phyloP scores from a whole-genome alignment of 2,113 vertebrate genomes.

The Austrofundulus limnaeus region DNA sequence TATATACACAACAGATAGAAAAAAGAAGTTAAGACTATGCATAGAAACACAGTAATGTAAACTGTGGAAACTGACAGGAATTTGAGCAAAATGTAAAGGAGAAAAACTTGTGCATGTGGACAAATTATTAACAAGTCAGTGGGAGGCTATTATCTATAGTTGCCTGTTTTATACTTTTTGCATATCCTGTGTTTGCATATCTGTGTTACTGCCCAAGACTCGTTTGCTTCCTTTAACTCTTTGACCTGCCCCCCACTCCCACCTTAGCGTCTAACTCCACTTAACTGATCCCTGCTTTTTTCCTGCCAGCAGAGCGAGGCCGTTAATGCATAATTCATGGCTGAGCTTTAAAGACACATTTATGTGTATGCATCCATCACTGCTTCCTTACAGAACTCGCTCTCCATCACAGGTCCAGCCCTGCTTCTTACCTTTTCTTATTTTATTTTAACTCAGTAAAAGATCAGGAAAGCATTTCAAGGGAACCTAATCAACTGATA shows the following conservation, averaged over 20 bases:
- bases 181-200: not conserved
- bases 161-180: not conserved
- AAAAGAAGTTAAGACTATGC: not conserved
- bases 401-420: constrained; percentile 20
- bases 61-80: too few species aligned
- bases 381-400: constrained; percentile 8
- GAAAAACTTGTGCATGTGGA: not conserved
- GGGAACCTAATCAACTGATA: constrained; percentile 39
- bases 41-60: too few species aligned
- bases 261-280: constrained; percentile 17
- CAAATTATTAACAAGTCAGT: not conserved
- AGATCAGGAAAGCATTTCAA: constrained; percentile 5
- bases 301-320: constrained; percentile 35
- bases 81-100: not conserved
- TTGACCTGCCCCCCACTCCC: constrained; percentile 30
- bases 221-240: constrained; percentile 17
- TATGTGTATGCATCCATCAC: constrained; percentile 46
- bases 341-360: constrained; percentile 33
- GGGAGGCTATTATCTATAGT: not conserved
- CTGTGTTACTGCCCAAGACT: constrained; percentile 1
- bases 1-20: not conserved
- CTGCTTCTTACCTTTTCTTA: constrained; percentile 19
- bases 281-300: constrained; percentile 28
- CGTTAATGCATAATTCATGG: constrained; percentile 64
- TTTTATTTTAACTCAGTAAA: constrained; percentile 8